A percentile compares a stretch with the other conserved stretches of the same genome.
These are phyloP conservation scores for Seira musarum DNA, from an alignment of 2,888 invertebrate species.

Conservation along the genomic window DNA sequence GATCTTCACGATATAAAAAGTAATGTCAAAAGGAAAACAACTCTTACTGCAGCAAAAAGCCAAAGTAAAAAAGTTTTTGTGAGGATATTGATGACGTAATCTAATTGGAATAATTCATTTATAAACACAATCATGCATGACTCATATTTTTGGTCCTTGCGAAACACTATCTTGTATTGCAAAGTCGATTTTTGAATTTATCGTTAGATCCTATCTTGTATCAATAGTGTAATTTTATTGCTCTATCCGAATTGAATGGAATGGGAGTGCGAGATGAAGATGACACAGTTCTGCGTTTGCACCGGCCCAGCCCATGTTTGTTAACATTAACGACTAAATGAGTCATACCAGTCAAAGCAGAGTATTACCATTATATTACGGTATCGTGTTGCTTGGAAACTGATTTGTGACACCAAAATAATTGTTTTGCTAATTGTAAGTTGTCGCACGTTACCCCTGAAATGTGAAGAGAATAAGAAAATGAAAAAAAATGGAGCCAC, in stretches of 20 bases:
- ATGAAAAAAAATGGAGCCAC: too few relatives aligned
- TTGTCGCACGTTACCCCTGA: too few relatives aligned
- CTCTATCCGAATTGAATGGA: background rate
- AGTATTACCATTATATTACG: background rate
- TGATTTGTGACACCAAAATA: background rate
- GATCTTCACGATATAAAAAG: too few relatives aligned
- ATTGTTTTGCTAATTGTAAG: background rate
- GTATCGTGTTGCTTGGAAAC: background rate
- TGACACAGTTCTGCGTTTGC: background rate
- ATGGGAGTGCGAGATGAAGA: background rate
- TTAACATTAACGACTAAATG: background rate
- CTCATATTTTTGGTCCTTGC: background rate
- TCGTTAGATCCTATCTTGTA: too few relatives aligned
- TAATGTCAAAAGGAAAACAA: too few relatives aligned
- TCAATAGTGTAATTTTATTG: too few relatives aligned
- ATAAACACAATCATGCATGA: background rate
- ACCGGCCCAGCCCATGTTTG: background rate
- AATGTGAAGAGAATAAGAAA: too few relatives aligned
- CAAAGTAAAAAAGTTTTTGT: too few relatives aligned
- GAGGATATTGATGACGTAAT: too few relatives aligned
- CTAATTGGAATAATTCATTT: too few relatives aligned
- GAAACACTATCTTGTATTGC: background rate
- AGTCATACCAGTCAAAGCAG: background rate
- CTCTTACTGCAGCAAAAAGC: too few relatives aligned
- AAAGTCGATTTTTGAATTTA: background rate